Percentiles rank a stretch among this genome's conserved stretches.
phyloP scores from a whole-genome alignment of 2,797 vertebrate genomes.

The Sparidentex hasta region DNA sequence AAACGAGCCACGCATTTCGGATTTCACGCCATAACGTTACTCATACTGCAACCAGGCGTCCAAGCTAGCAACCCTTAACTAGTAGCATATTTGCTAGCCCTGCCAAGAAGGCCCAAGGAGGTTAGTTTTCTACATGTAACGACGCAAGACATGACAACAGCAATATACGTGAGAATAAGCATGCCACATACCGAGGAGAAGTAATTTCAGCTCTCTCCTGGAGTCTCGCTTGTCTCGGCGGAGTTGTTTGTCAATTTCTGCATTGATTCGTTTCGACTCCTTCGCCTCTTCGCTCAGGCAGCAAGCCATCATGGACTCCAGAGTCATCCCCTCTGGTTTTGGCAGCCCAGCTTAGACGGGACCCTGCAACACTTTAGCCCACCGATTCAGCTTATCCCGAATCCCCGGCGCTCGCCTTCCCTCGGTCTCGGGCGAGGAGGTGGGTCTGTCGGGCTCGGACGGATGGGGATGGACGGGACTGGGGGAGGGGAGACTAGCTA shows the following conservation, averaged over 20 bases:
- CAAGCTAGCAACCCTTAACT: constrained; percentile 70
- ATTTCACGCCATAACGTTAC: constrained; percentile 35
- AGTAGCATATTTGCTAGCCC: constrained; percentile 76
- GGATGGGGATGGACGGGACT: constrained; percentile 59
- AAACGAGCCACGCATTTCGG: constrained; percentile 24
- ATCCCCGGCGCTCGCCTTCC: constrained; percentile 52
- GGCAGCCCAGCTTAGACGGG: constrained; percentile 79
- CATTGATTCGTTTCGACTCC: constrained; percentile 97
- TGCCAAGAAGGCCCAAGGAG: constrained; percentile 74
- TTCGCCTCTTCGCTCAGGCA: constrained; percentile 98
- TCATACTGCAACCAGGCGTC: constrained; percentile 20
- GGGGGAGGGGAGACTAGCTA: constrained; percentile 74
- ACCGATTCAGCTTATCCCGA: constrained; percentile 55
- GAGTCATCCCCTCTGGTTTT: constrained; percentile 90
- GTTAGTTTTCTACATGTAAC: constrained; percentile 40
- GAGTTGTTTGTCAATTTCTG: constrained; percentile 96
- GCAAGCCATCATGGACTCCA: constrained; percentile 98
- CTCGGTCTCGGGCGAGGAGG: constrained; percentile 64
- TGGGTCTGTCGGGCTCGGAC: constrained; percentile 41
- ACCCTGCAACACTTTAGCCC: constrained; percentile 63
- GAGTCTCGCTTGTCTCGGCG: constrained; percentile 95
- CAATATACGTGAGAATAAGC: not conserved
- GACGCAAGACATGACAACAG: constrained; percentile 38
- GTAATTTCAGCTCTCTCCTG: constrained; percentile 93
- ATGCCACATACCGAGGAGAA: constrained; percentile 89